A percentile compares a stretch with the other conserved stretches of the same genome.
phyloP scores from a whole-genome alignment of 2,797 vertebrate genomes.

The Sciaenops ocellatus region DNA sequence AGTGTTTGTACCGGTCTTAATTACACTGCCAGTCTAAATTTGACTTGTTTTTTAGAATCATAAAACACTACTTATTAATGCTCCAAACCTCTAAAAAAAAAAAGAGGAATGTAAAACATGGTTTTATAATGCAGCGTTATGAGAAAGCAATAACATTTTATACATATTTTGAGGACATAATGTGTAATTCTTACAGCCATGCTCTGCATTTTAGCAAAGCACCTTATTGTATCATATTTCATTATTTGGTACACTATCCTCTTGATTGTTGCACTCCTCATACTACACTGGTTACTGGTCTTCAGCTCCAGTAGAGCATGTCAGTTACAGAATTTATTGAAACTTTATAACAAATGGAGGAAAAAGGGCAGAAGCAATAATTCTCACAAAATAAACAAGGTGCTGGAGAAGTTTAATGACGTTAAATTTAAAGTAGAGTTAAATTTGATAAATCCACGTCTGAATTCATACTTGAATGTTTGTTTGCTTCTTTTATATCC shows the following conservation, averaged over 20 bases:
- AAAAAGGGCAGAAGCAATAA: background rate
- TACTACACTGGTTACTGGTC: background rate
- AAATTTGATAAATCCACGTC: conserved; percentile 2
- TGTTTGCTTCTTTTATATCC: background rate
- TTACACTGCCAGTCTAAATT: background rate
- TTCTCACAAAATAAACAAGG: background rate
- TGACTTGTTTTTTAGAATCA: background rate
- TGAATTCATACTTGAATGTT: background rate
- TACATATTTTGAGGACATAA: background rate
- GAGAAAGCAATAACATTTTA: background rate
- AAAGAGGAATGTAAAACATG: background rate
- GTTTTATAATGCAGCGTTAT: background rate
- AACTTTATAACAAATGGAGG: background rate
- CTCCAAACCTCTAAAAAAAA: background rate
- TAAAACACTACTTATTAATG: background rate
- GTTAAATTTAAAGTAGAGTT: background rate
- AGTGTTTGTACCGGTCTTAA: background rate
- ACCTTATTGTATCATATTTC: background rate
- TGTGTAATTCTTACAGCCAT: background rate
- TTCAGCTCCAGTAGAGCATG: background rate
- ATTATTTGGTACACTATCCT: background rate
- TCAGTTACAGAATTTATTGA: background rate
- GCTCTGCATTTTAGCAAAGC: background rate
- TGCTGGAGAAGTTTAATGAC: background rate
- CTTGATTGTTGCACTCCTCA: background rate